Conservation (phyloP, 2,888 invertebrate species). For the Hyppa rectilinea region DNA sequence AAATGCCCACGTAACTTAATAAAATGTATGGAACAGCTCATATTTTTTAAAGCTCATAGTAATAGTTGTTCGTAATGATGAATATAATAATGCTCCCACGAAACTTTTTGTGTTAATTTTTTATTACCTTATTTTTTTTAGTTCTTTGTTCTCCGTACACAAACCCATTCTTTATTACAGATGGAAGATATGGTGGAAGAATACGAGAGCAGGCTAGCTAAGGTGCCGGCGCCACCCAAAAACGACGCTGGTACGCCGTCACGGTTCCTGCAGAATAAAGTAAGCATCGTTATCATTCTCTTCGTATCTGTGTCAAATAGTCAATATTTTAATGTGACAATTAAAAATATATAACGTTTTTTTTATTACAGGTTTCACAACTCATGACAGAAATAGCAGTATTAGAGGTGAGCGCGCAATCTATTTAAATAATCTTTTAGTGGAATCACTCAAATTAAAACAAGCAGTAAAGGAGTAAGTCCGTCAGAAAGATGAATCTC, state of each 20-base stretch:
- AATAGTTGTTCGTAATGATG: too few species aligned
- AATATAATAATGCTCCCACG: too few species aligned
- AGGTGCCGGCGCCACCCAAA: constrained; percentile 38
- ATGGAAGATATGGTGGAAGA: constrained; percentile 83
- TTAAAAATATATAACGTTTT: background rate
- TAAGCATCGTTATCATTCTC: background rate
- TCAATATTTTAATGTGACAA: background rate
- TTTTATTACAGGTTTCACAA: constrained; percentile 73
- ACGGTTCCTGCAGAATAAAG: constrained; percentile 70
- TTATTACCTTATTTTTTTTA: background rate
- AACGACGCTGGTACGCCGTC: constrained; percentile 66
- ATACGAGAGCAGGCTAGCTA: constrained; percentile 75
- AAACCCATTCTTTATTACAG: constrained; percentile 66
- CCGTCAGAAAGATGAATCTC: too few species aligned
- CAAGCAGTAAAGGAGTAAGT: too few species aligned
- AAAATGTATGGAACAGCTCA: too few species aligned
- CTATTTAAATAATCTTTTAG: too few species aligned
- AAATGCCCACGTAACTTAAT: too few species aligned
- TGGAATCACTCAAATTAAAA: too few species aligned
- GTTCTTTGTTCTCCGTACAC: background rate
- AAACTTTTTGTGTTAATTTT: too few species aligned
- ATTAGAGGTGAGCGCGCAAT: constrained; percentile 76
- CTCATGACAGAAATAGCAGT: constrained; percentile 78
- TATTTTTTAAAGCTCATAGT: too few species aligned
- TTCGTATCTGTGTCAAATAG: background rate